These are phyloP conservation scores for Crocallis elinguaria DNA, from an alignment of 2,888 invertebrate species.

Conservation along the genomic window DNA sequence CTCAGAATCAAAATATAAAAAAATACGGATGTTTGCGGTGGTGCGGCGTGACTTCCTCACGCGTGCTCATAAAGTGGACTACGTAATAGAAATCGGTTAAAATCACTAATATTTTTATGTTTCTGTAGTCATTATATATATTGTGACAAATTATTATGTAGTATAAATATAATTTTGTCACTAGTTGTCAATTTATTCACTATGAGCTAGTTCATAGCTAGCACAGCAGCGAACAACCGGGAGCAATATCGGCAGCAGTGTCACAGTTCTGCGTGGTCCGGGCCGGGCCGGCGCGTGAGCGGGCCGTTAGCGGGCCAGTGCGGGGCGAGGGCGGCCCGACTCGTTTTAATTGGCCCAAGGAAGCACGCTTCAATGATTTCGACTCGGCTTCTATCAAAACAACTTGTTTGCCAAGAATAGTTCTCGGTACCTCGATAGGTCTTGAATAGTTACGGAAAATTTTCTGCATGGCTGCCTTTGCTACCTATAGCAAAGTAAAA, in stretches of 20 bases:
- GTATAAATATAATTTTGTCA: not conserved
- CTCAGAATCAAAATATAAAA: no score
- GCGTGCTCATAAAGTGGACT: no score
- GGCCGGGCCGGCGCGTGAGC: conserved; percentile 10
- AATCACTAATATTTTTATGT: no score
- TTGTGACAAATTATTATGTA: not conserved
- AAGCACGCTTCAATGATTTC: conserved; percentile 71
- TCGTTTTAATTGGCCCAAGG: conserved; percentile 73
- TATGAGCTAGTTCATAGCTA: not conserved
- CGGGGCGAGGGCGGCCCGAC: conserved; percentile 41
- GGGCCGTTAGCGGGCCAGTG: conserved; percentile 29
- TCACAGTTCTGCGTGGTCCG: conserved; percentile 9
- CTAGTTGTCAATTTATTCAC: not conserved
- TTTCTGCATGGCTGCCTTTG: conserved; percentile 19
- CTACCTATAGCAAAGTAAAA: conserved; percentile 12
- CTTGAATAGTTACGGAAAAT: conserved; percentile 27
- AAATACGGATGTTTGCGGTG: no score
- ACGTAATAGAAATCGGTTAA: no score
- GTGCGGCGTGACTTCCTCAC: no score
- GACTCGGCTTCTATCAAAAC: conserved; percentile 44
- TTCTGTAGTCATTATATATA: not conserved
- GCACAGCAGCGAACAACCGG: conserved; percentile 1
- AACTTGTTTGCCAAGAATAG: conserved; percentile 44
- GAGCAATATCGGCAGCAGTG: conserved; percentile 5
- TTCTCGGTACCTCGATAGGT: conserved; percentile 31